Base-by-base conservation (phyloP, 2,797 vertebrate genomes). In the Picus viridis region DNA sequence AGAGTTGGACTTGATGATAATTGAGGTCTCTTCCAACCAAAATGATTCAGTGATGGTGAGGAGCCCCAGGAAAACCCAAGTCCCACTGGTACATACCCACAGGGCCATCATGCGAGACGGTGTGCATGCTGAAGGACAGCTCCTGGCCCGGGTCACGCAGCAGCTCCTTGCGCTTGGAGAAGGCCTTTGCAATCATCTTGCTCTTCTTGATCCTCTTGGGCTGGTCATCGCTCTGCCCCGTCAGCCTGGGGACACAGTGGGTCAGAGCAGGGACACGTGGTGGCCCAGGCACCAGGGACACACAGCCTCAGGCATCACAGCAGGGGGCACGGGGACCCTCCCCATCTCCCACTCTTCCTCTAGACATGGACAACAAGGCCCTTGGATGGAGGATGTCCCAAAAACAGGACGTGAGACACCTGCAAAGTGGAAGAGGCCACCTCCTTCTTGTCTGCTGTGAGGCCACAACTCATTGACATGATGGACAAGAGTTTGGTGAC, bases 171-270 rank as follows among this genome's bases (percentile, higher is more conserved):
- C 99, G 97, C 96, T 99, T 98, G 10, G 99, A 99, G 93, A 99
- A 99, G 10, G 99, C 99, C 96, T 99, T 99, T 30, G 99, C 99
- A 3, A 99, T 99, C 99, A 99, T 99, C 97, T 99, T 99, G 97
- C 99, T 99, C 97, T 99, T 99, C 97, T 99, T 99, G 94, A 99
- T 99, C 96, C 99, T 98, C 96, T 99, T 99, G 83, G 99, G 99
- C 61, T 99, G 99, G 14, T 99, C 98, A 9, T 99, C 99, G 16
- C 99, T 99, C 19, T 98, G 99, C n/a, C 99, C 99, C 0, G 98
- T 98, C 85, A 99, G 98, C 97, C 99, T 99, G 91, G 30, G 67
- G 64, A 64, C 45, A 75, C 0, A 0, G 27, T 0, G 2, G 53
- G 51, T 24, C 53, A 51, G 27, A 27, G 54, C 29, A 16, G 59